Base-by-base conservation (phyloP, 2,113 vertebrate genomes). In the Tretioscincus oriximinensis region DNA sequence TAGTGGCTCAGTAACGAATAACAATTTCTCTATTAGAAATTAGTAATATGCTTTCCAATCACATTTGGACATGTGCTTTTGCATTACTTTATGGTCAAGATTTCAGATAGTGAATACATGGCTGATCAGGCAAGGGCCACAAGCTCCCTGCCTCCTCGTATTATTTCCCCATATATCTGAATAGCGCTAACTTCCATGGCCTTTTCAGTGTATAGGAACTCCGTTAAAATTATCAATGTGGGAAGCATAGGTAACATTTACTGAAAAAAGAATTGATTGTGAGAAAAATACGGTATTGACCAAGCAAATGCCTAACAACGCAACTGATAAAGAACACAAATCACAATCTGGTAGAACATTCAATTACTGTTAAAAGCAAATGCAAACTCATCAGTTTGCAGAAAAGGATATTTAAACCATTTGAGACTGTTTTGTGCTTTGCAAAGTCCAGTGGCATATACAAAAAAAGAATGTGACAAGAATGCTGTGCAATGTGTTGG, bases 221-320 rank as follows among this genome's bases (percentile, higher is more conserved):
- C 86, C 5, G 78, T 81, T 90, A 1, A 88, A 76, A 75, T 88
- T 84, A 81, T 77, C 81, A 84, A 81, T 87, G 71, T 83, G 73
- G 85, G 81, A 85, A 87, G 85, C 72, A 69, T 67, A 78, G 79
- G 60, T 73, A 47, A 87, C 86, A 81, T 84, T 85, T 85, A 72
- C 76, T 66, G 77, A 31, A 85, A 68, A 85, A 49, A 85, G 67
- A 28, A 92, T 87, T 83, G 80, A 92, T 84, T 2, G 67, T 47
- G 35, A 81, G 73, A 68, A 85, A 90, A 89, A 89, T 78, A 60
- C 31, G 70, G 66, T 88, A 90, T 92, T 64, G 90, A 92, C 45
- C 83, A 60, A 0, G 60, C 47, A 22, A 85, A 65, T 0, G 10
- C 76, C 69, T 78, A 86, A 78, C n/a, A 1, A 80, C 80, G 83